A percentile compares a stretch with the other conserved stretches of the same genome.
Evolutionary conservation across 2,113 vertebrate species (phyloP).

Genomic region (Otis tarda): DNA sequence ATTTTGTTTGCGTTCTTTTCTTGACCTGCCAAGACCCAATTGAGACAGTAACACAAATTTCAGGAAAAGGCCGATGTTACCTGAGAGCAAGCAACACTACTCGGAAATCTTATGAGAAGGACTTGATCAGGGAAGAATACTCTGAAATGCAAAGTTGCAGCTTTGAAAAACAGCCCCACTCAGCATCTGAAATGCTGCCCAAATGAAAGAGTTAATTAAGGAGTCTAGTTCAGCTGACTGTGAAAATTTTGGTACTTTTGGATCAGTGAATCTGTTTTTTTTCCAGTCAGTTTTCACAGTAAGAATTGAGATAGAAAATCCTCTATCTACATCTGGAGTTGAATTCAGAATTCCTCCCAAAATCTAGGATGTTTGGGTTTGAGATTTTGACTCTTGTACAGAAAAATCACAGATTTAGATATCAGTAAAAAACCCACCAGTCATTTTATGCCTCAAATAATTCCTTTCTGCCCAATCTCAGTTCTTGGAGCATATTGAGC

Average conservation of each 20-base stretch:
- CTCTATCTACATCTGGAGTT: neutral
- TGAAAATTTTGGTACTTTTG: neutral
- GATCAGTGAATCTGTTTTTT: neutral
- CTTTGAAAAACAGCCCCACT: neutral
- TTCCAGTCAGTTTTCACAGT: neutral
- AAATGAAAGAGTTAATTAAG: neutral
- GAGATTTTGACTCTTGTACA: neutral
- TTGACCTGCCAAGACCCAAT: neutral
- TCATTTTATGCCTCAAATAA: neutral
- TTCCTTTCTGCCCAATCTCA: neutral
- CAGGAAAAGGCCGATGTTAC: neutral
- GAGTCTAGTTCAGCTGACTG: neutral
- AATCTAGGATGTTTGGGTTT: neutral
- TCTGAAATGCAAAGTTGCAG: neutral
- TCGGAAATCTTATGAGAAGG: neutral
- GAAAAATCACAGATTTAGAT: neutral
- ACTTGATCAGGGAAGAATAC: neutral
- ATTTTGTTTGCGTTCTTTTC: slow-evolving; percentile 14
- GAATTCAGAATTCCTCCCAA: neutral
- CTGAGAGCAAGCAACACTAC: neutral
- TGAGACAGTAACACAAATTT: neutral
- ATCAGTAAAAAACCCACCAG: neutral
- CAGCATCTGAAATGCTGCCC: neutral
- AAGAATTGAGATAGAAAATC: neutral
- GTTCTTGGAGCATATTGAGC: neutral